Evolutionary conservation across 2,888 invertebrate species (phyloP).

Genomic region (Agriopis marginaria): DNA sequence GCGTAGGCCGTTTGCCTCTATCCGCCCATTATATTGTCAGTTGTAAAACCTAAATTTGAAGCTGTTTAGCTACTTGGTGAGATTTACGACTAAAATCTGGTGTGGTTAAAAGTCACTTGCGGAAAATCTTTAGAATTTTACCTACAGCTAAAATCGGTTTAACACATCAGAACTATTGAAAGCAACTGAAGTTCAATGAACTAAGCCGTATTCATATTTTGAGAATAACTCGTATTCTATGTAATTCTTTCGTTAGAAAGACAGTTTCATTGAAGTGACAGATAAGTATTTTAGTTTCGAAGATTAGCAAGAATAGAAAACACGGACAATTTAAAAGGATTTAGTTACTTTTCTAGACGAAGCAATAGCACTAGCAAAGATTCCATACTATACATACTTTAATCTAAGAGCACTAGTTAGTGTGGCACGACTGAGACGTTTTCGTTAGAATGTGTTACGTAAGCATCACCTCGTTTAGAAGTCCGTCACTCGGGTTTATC

Average conservation of each 20-base stretch:
- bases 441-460: conserved; percentile 45
- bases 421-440: conserved; percentile 45
- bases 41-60: conserved; percentile 14
- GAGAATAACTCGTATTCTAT: background rate
- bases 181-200: conserved; percentile 5
- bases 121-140: background rate
- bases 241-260: background rate
- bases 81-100: conserved; percentile 2
- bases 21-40: conserved; percentile 2
- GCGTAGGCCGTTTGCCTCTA: conserved; percentile 22
- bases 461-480: conserved; percentile 36
- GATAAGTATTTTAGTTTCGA: background rate
- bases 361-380: background rate
- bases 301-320: background rate
- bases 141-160: background rate
- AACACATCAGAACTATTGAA: background rate
- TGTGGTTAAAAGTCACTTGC: background rate
- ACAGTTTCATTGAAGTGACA: background rate
- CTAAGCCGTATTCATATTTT: background rate
- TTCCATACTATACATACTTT: too few relatives aligned
- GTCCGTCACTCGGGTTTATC: conserved; percentile 16
- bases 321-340: conserved; percentile 4
- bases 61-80: background rate
- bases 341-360: conserved; percentile 5
- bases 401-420: conserved; percentile 7